A percentile compares a stretch with the other conserved stretches of the same genome.
Conservation (phyloP, 2,888 invertebrate genomes). For the Eristalis pertinax region DNA sequence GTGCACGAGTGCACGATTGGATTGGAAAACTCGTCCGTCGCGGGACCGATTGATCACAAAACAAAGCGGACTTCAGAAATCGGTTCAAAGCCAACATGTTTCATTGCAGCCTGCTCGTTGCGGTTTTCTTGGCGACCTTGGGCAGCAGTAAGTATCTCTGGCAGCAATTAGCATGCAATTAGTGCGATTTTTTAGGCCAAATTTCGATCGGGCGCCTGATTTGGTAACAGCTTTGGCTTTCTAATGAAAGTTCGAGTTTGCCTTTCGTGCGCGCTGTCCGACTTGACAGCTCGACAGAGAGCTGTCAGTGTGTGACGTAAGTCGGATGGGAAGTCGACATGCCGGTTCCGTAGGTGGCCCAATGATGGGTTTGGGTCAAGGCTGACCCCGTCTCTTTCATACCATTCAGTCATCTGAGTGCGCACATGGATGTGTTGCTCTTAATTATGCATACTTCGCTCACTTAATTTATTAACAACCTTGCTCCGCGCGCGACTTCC, state of each 20-base stretch:
- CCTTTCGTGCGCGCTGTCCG: background rate
- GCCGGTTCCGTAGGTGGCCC: conserved; percentile 55
- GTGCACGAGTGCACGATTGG: background rate
- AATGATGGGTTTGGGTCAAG: conserved; percentile 59
- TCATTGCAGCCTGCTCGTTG: conserved; percentile 39
- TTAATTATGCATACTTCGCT: conserved; percentile 23
- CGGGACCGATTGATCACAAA: background rate
- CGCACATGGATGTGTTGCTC: conserved; percentile 7
- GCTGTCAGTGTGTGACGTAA: background rate
- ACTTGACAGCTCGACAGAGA: background rate
- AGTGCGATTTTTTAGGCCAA: conserved; percentile 16
- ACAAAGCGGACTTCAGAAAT: conserved; percentile 32
- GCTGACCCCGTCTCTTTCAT: conserved; percentile 41
- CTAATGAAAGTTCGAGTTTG: conserved; percentile 12
- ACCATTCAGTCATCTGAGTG: conserved; percentile 34
- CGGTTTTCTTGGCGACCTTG: conserved; percentile 67
- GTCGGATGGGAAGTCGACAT: conserved; percentile 14
- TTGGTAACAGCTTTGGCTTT: background rate
- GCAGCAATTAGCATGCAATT: background rate
- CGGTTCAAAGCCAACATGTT: conserved; percentile 68
- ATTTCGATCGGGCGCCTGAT: background rate
- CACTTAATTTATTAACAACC: conserved; percentile 51
- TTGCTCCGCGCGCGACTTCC: conserved; percentile 44
- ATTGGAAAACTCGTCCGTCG: conserved; percentile 9
- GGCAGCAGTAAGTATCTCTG: conserved; percentile 57